A percentile compares a stretch with the other conserved stretches of the same genome.
phyloP scores from a whole-genome alignment of 1,140 invertebrate species.

The Phymorhynchus buccinoides region DNA sequence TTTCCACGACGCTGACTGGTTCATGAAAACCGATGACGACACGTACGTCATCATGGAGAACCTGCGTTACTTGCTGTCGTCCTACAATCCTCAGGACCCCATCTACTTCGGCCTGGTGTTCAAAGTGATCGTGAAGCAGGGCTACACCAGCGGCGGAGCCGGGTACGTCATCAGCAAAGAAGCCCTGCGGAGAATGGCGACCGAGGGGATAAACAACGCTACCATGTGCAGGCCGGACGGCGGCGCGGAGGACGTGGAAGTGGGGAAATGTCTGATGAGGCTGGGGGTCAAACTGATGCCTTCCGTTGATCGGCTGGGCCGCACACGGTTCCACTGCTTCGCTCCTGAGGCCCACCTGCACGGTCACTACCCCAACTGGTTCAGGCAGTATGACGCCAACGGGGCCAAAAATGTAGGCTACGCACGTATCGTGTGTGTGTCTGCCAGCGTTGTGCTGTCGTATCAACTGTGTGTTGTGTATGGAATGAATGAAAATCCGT shows the following conservation, averaged over 20 bases:
- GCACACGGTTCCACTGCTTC: slow-evolving; percentile 95
- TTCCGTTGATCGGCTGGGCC: slow-evolving; percentile 85
- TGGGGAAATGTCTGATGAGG: slow-evolving; percentile 91
- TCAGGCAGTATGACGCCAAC: slow-evolving; percentile 46
- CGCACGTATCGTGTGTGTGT: no score
- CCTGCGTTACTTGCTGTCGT: slow-evolving; percentile 66
- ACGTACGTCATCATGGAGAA: slow-evolving; percentile 82
- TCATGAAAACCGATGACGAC: slow-evolving; percentile 77
- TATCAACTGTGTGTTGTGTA: no score
- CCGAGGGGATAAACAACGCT: slow-evolving; percentile 76
- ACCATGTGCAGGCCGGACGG: slow-evolving; percentile 77
- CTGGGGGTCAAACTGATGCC: slow-evolving; percentile 91
- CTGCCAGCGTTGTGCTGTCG: no score
- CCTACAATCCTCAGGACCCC: slow-evolving; percentile 52
- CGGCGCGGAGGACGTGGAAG: slow-evolving; percentile 95
- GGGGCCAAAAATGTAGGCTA: slow-evolving; percentile 22
- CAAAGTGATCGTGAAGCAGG: slow-evolving; percentile 63
- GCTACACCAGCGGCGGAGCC: slow-evolving; percentile 72
- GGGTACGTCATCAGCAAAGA: slow-evolving; percentile 88
- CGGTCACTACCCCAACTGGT: slow-evolving; percentile 71
- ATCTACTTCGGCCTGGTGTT: slow-evolving; percentile 74
- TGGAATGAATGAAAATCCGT: no score
- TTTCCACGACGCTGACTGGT: slow-evolving; percentile 69
- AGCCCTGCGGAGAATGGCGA: slow-evolving; percentile 56
- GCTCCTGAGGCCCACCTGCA: slow-evolving; percentile 70